Evolutionary conservation across 2,888 invertebrate species (phyloP).

Genomic region (Scaptomyza cyrtandrae): DNA sequence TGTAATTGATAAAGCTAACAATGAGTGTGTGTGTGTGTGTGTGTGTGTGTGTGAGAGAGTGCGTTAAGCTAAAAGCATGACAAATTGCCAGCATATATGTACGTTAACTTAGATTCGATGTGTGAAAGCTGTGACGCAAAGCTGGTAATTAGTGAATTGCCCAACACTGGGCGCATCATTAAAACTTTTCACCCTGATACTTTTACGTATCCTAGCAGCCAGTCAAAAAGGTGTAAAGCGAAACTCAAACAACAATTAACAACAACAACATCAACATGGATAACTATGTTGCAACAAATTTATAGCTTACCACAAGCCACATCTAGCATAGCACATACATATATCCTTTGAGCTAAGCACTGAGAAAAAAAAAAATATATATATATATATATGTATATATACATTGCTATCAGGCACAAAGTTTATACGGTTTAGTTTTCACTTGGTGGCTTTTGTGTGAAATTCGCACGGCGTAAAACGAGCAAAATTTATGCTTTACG

Average conservation of each 20-base stretch:
- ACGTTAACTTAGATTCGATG: conserved; percentile 4
- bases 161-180: conserved; percentile 30
- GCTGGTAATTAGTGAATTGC: conserved; percentile 44
- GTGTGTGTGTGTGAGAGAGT: not conserved
- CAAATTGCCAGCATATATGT: conserved; percentile 28
- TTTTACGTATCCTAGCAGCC: conserved; percentile 18
- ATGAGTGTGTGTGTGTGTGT: not conserved
- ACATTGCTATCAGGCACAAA: conserved; percentile 38
- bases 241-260: conserved; percentile 41
- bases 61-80: conserved; percentile 41
- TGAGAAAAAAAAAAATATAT: not conserved
- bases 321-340: conserved; percentile 2
- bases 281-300: conserved; percentile 20
- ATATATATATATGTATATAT: not conserved
- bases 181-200: conserved; percentile 25
- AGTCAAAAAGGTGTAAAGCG: conserved; percentile 34
- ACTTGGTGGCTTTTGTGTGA: conserved; percentile 43
- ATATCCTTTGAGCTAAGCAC: conserved; percentile 28
- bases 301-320: conserved; percentile 23
- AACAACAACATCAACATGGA: conserved; percentile 9
- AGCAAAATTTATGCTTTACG: conserved; percentile 76
- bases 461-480: conserved; percentile 68
- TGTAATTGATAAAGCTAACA: conserved; percentile 62
- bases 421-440: conserved; percentile 41
- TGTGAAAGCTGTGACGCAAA: conserved; percentile 17